Base-by-base conservation (phyloP, 2,888 invertebrate genomes). In the Meganola albula region DNA sequence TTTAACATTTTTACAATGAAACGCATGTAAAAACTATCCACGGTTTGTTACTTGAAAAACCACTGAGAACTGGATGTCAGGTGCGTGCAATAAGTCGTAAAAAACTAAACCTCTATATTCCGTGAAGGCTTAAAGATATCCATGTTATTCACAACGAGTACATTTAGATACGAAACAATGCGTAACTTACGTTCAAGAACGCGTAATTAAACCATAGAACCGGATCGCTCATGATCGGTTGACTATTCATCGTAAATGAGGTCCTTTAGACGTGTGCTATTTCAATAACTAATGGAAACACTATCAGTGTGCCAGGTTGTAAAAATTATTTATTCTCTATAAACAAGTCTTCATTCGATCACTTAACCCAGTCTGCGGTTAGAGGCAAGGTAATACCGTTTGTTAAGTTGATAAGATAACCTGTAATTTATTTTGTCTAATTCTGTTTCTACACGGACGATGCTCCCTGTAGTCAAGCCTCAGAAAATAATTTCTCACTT, bases 171-270 rank as follows among this genome's bases (percentile, higher is more conserved):
- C 49, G 35, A 57, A 59, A 69, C 66, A 68, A 69, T 66, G 61
- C 53, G 51, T 56, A 49, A 52, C 36, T 53, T 41, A 53, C 48
- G 47, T 60, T 53, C 56, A 55, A 52, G 67, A 55, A 61, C 55
- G 57, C 58, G 65, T 73, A 76, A 78, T 77, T 76, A 76, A 76
- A 66, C 58, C 66, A 54, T 57, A 50, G 53, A 74, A 72, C 74
- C 74, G 71, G 75, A 48, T 60, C 50, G 34, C 36, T 43, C 39
- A 47, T 43, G 55, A 53, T 54, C 48, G 53, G 55, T 55, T 56
- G 42, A 63, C 69, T 67, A 63, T 73, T 69, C 70, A 68, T 74
- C 72, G 70, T 66, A 73, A 75, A 76, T 69, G 67, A 69, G 72
- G 61, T 70, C 73, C 71, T 70, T 56, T 61, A 63, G 69, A 67